A percentile compares a stretch with the other conserved stretches of the same genome.
Evolutionary conservation across 2,797 vertebrate genomes (phyloP).

Genomic region (Centropyge bicolor): DNA sequence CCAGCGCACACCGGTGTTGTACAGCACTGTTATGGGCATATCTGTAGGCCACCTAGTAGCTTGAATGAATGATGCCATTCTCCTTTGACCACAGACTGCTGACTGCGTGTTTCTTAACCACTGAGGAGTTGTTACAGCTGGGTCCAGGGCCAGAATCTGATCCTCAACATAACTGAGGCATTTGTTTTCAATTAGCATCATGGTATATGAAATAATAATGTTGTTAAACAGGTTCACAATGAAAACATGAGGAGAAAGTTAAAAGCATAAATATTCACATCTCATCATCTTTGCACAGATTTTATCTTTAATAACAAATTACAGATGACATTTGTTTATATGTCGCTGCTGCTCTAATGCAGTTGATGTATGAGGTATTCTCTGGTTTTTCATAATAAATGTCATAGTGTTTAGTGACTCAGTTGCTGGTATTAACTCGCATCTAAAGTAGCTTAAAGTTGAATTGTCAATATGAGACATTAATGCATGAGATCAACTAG

Average conservation of each 20-base stretch:
- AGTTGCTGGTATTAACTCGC: not conserved
- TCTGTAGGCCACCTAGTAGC: conserved; percentile 60
- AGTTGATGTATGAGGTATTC: not conserved
- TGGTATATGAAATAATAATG: not conserved
- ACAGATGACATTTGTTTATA: not conserved
- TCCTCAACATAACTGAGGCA: not conserved
- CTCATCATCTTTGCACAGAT: not conserved
- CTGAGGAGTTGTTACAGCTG: conserved; percentile 16
- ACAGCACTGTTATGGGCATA: conserved; percentile 42
- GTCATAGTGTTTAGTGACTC: not conserved
- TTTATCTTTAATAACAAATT: not conserved
- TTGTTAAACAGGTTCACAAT: not conserved
- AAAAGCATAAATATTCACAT: not conserved
- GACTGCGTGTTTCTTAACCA: conserved; percentile 35
- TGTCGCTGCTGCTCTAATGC: conserved; percentile 3
- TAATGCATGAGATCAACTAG: not conserved
- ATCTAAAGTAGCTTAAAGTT: not conserved
- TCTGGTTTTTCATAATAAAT: not conserved
- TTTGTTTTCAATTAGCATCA: conserved; percentile 25
- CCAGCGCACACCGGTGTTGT: conserved; percentile 51
- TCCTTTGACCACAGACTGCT: conserved; percentile 34
- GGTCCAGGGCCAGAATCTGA: conserved; percentile 4
- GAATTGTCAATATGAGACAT: not conserved
- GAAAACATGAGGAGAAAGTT: not conserved
- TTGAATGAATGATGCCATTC: conserved; percentile 54